Base-by-base conservation (phyloP, 2,888 invertebrate genomes). In the Torymus tubicola region DNA sequence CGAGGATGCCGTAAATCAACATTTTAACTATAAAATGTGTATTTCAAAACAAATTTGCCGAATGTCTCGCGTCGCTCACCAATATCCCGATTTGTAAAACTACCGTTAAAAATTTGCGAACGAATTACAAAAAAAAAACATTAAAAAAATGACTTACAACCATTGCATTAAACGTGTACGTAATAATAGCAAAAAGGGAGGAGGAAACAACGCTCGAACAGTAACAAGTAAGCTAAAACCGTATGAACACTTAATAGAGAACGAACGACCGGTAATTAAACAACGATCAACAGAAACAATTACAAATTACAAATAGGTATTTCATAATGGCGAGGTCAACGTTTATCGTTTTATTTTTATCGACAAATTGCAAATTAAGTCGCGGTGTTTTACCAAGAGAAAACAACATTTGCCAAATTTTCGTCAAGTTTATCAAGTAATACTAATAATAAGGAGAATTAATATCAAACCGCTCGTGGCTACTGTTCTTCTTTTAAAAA, bases 261-360 rank as follows among this genome's bases (percentile, higher is more conserved):
- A 79, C 68, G 78, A 83, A 79, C 78, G 64, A 81, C 55, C 64
- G 76, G 42, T 81, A 80, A 84, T 81, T 82, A 84, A 84, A 83
- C 80, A 84, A 85, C 84, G 81, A 86, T 85, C 82, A 85, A 86
- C 84, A 84, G 83, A 86, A 87, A 85, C 81, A 86, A 86, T 87
- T 85, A 81, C 55, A 50, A 86, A 86, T 87, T 85, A 81, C 55
- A 50, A 68, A 67, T 24, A 60, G 53, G 50, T 81, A 85, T 86
- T 85, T 85, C 76, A 69, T 85, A 83, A 85, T 75, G 83, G 82
- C 84, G 84, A 86, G 84, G 84, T 87, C 83, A 85, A 84, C 82
- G 80, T 84, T 84, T 85, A 42, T 67, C 16, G 16, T 42, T 55
- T 16, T 63, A 42, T 61, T 55, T 55, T 55, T 55, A 64, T 67